A percentile compares a stretch with the other conserved stretches of the same genome.
These are phyloP conservation scores for Paramisgurnus dabryanus DNA, from an alignment of 2,113 vertebrate species.

Conservation along the genomic window DNA sequence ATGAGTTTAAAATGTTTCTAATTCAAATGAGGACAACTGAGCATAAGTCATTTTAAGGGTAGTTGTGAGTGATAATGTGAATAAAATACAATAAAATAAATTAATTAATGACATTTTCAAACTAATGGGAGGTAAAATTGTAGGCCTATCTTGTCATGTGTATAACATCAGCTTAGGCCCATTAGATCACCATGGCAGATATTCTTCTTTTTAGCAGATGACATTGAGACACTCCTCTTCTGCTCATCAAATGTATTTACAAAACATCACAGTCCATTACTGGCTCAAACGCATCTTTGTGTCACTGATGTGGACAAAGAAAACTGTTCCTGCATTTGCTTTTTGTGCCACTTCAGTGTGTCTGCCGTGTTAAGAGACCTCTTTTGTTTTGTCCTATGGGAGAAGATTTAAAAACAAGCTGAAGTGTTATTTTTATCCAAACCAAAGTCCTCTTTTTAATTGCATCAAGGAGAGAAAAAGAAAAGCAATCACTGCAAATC, in stretches of 20 bases:
- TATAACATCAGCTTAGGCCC: background rate
- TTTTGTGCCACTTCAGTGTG: background rate
- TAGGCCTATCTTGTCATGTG: too few species aligned
- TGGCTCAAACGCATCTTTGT: slow-evolving; percentile 28
- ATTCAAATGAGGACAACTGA: too few species aligned
- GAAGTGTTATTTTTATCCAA: slow-evolving; percentile 30
- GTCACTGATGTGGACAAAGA: slow-evolving; percentile 13
- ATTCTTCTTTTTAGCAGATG: slow-evolving; percentile 4
- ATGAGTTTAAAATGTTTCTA: too few species aligned
- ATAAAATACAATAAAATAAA: too few species aligned
- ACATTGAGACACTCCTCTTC: background rate
- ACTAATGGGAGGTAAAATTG: too few species aligned
- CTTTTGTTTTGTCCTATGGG: slow-evolving; percentile 38
- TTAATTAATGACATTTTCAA: too few species aligned
- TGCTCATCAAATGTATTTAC: slow-evolving; percentile 35
- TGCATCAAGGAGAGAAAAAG: slow-evolving; percentile 7
- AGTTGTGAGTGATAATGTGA: too few species aligned
- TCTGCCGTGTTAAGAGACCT: background rate
- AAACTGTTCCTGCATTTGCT: slow-evolving; percentile 19
- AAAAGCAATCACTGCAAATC: background rate
- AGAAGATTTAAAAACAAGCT: slow-evolving; percentile 10
- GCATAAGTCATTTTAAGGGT: too few species aligned
- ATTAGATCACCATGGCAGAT: background rate
- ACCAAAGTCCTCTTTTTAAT: slow-evolving; percentile 37
- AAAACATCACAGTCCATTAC: slow-evolving; percentile 45